Conservation (phyloP, 2,113 vertebrate species). For the Ctenodactylus gundi region DNA sequence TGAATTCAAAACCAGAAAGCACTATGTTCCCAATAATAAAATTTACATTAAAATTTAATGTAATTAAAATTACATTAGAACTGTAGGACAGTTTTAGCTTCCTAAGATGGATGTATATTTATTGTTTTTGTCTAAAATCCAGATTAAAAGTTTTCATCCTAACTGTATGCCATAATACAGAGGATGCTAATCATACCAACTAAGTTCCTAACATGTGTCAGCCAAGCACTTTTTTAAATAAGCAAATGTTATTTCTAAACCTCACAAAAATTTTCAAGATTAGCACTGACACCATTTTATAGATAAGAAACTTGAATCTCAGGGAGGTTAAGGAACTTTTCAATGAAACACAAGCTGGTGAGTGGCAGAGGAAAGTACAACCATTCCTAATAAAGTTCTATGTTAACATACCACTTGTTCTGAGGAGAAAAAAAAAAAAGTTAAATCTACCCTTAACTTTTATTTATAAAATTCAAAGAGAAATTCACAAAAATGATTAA, state of each 20-base stretch:
- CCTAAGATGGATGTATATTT: background rate
- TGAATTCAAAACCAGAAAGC: constrained; percentile 15
- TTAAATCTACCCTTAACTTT: background rate
- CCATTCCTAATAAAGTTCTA: background rate
- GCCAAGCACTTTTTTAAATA: background rate
- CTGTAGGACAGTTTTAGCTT: background rate
- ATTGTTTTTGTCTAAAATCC: background rate
- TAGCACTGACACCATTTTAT: background rate
- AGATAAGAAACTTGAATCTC: background rate
- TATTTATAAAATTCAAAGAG: constrained; percentile 10
- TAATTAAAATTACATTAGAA: too few species aligned
- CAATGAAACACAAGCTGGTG: background rate
- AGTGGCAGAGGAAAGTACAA: background rate
- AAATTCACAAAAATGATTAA: constrained; percentile 16
- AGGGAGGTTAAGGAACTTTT: background rate
- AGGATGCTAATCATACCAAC: background rate
- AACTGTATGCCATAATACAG: background rate
- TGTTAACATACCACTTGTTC: background rate
- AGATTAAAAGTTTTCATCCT: constrained; percentile 14
- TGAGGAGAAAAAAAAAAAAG: background rate
- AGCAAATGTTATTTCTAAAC: constrained; percentile 45
- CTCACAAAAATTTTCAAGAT: background rate
- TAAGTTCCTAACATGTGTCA: background rate
- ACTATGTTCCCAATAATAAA: background rate
- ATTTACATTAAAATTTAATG: too few species aligned